These are phyloP conservation scores for Trididemnum clinides DNA, from an alignment of 23 tunicate genomes.

Conservation along the genomic window DNA sequence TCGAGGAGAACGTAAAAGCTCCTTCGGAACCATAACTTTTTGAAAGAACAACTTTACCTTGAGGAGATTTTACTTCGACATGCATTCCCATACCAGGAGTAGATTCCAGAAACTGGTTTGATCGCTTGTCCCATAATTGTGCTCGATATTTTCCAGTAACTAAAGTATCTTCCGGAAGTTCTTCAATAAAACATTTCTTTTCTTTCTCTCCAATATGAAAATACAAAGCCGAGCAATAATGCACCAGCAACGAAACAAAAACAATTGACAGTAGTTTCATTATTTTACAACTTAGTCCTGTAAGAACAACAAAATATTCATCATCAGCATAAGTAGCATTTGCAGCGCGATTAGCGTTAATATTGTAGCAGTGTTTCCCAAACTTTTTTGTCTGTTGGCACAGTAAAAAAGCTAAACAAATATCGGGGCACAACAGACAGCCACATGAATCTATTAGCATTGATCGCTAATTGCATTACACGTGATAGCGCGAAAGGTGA, in stretches of 20 bases:
- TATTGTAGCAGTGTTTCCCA: neutral
- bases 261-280: neutral
- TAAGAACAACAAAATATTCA: too few species aligned
- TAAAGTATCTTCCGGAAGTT: conserved; percentile 65
- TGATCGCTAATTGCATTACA: too few species aligned
- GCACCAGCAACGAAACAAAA: neutral
- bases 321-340: neutral
- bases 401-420: too few species aligned
- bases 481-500: too few species aligned
- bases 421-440: too few species aligned
- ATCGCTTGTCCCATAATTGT: conserved; percentile 42
- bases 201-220: conserved; percentile 60
- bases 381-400: too few species aligned
- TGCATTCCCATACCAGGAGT: conserved; percentile 74
- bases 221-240: conserved; percentile 14
- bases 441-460: too few species aligned
- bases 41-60: conserved; percentile 37
- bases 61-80: conserved; percentile 55
- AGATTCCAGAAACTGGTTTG: conserved; percentile 28
- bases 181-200: conserved; percentile 68
- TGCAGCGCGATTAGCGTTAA: neutral
- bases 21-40: conserved; percentile 56
- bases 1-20: conserved; percentile 30
- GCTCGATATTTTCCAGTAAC: conserved; percentile 54
- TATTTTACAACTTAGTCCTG: too few species aligned